Conservation (phyloP, 2,888 invertebrate species). For the Ectemnius continuus region DNA sequence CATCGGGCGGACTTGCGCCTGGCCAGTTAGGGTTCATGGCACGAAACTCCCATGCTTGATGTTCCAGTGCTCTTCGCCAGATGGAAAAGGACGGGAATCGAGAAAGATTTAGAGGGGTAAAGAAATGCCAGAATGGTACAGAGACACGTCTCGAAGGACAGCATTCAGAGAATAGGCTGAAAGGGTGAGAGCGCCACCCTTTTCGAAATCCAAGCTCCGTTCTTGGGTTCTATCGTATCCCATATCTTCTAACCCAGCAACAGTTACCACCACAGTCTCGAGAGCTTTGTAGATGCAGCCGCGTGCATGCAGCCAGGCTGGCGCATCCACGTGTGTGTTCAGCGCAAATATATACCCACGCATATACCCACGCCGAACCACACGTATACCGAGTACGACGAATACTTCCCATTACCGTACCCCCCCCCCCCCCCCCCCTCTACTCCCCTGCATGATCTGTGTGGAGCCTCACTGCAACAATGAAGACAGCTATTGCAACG, state of each 20-base stretch:
- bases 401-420: not conserved
- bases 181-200: constrained; percentile 53
- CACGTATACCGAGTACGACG: not conserved
- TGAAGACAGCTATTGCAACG: not conserved
- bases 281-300: constrained; percentile 1
- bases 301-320: not conserved
- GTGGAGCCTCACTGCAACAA: not conserved
- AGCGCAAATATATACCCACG: not conserved
- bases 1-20: not conserved
- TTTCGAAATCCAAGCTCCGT: constrained; percentile 64
- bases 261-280: constrained; percentile 33
- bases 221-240: constrained; percentile 54
- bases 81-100: constrained; percentile 16
- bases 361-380: not conserved
- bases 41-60: constrained; percentile 24
- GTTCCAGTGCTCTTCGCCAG: not conserved
- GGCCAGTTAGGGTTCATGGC: constrained; percentile 11
- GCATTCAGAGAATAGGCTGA: constrained; percentile 47
- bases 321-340: not conserved
- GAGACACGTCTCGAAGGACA: constrained; percentile 22
- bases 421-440: not conserved
- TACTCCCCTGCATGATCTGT: not conserved
- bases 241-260: constrained; percentile 50
- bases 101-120: constrained; percentile 21
- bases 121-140: not conserved